A percentile compares a stretch with the other conserved stretches of the same genome.
These are phyloP conservation scores for Mythimna impura DNA, from an alignment of 2,888 invertebrate genomes.

Conservation along the genomic window DNA sequence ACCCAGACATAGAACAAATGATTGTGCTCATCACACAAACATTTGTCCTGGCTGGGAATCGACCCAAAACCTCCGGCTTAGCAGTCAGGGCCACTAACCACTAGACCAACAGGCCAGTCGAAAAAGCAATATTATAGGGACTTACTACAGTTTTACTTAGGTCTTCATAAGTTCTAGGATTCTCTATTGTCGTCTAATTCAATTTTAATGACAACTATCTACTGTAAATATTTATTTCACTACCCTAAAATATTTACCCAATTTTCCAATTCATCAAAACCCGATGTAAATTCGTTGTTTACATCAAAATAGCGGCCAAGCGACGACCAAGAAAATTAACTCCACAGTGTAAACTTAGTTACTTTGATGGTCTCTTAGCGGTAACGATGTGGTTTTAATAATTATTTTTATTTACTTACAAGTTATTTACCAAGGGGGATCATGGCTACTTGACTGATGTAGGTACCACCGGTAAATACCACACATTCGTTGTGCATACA, in stretches of 20 bases:
- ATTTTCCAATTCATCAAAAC: conserved; percentile 37
- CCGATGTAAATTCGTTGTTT: conserved; percentile 56
- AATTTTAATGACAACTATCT: conserved; percentile 4
- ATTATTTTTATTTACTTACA: conserved; percentile 29
- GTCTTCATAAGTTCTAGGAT: neutral
- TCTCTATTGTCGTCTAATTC: neutral
- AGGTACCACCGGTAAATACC: too few relatives aligned
- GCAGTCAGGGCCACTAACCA: too few relatives aligned
- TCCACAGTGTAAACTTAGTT: conserved; percentile 50
- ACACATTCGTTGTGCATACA: too few relatives aligned
- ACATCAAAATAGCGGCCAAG: conserved; percentile 51
- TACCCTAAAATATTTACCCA: conserved; percentile 20
- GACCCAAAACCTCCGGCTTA: too few relatives aligned
- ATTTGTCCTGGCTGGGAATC: too few relatives aligned
- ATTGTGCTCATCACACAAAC: too few relatives aligned
- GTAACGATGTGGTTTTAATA: conserved; percentile 45
- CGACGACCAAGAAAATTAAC: conserved; percentile 52
- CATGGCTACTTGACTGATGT: neutral
- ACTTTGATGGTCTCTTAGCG: conserved; percentile 38
- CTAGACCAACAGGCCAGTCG: too few relatives aligned
- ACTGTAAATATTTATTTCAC: conserved; percentile 31
- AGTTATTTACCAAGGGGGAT: neutral
- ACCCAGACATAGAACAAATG: too few relatives aligned
- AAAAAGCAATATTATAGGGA: too few relatives aligned
- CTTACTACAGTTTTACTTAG: neutral